phyloP scores from a whole-genome alignment of 2,113 vertebrate genomes.

The Rana temporaria region DNA sequence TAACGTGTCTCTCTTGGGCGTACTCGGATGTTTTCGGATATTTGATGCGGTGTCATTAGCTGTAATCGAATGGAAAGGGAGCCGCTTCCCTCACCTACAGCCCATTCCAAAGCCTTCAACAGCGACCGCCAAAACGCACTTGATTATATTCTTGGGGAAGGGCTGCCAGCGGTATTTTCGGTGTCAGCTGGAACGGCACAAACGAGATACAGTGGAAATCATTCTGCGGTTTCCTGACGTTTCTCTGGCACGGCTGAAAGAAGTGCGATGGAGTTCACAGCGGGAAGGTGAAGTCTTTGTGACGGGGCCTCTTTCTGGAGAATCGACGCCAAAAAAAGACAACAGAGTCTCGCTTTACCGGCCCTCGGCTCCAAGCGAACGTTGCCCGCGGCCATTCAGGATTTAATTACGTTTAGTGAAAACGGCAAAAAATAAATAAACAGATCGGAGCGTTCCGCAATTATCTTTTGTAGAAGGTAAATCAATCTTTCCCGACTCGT shows the following conservation, averaged over 20 bases:
- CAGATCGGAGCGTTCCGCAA: not conserved
- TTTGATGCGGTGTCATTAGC: not conserved
- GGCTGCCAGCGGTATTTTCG: constrained; percentile 28
- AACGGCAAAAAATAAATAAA: not conserved
- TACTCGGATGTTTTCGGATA: too few species aligned
- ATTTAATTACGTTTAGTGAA: not conserved
- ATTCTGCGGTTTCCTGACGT: constrained; percentile 14
- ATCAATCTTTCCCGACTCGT: too few species aligned
- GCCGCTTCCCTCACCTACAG: not conserved
- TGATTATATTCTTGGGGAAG: not conserved
- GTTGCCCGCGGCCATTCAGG: not conserved
- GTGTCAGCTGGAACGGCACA: constrained; percentile 33
- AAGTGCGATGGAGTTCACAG: not conserved
- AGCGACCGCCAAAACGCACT: not conserved
- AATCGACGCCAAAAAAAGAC: not conserved
- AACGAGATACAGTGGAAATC: constrained; percentile 36
- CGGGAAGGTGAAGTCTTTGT: not conserved
- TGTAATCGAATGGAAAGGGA: not conserved
- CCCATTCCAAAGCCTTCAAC: constrained; percentile 8
- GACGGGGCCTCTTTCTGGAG: not conserved
- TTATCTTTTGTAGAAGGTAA: not conserved
- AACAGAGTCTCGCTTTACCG: not conserved
- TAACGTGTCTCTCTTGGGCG: not conserved
- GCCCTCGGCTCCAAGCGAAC: not conserved
- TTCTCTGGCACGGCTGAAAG: not conserved